Evolutionary conservation across 2,113 vertebrate genomes (phyloP).

Genomic region (Danionella cerebrum): DNA sequence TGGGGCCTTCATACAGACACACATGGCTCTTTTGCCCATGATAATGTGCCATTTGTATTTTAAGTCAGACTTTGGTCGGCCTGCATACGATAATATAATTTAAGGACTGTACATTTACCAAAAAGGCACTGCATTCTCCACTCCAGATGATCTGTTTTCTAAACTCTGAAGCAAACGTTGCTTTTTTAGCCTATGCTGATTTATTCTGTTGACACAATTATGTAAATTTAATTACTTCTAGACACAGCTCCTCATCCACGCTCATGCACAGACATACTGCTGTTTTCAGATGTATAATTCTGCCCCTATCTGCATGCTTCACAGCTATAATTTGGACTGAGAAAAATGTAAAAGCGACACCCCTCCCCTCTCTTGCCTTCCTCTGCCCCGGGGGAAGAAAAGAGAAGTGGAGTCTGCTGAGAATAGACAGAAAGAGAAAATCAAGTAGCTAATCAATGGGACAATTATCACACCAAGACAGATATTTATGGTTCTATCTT

Average conservation of each 20-base stretch:
- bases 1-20: not conserved
- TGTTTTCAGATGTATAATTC: slow-evolving; percentile 11
- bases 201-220: slow-evolving; percentile 23
- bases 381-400: slow-evolving; percentile 10
- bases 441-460: slow-evolving; percentile 12
- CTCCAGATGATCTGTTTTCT: slow-evolving; percentile 2
- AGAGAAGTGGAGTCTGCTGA: not conserved
- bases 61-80: not conserved
- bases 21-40: not conserved
- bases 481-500: slow-evolving; percentile 19
- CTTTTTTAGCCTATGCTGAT: slow-evolving; percentile 10
- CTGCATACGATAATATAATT: slow-evolving; percentile 14
- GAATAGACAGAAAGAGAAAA: not conserved
- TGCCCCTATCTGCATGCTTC: slow-evolving; percentile 19
- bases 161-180: not conserved
- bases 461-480: slow-evolving; percentile 12
- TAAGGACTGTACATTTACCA: slow-evolving; percentile 12
- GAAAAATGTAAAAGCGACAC: slow-evolving; percentile 24
- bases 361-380: not conserved
- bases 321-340: slow-evolving; percentile 21
- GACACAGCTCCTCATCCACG: slow-evolving; percentile 17
- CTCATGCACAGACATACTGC: not conserved
- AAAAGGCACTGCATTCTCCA: slow-evolving; percentile 7
- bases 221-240: slow-evolving; percentile 20
- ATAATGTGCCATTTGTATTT: slow-evolving; percentile 17